phyloP scores from a whole-genome alignment of 2,113 vertebrate species.

The Pterocles burchelli region DNA sequence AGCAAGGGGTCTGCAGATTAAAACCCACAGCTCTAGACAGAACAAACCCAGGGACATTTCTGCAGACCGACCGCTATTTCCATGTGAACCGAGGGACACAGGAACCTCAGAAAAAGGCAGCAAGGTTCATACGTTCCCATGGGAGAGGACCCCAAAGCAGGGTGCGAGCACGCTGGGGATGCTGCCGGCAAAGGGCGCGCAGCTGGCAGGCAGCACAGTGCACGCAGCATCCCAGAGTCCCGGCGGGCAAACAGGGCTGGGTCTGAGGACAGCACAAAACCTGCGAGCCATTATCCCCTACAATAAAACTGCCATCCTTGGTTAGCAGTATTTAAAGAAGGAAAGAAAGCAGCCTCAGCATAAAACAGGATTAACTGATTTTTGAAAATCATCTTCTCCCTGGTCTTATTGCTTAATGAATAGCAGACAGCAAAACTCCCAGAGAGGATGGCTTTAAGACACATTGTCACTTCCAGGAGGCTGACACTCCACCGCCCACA shows the following conservation, averaged over 20 bases:
- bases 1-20: neutral
- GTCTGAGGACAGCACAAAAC: neutral
- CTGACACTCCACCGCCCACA: accelerated
- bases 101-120: neutral
- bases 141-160: neutral
- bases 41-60: neutral
- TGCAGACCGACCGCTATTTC: neutral
- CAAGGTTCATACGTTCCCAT: neutral
- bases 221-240: neutral
- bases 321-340: neutral
- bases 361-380: neutral
- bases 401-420: neutral
- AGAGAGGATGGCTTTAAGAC: neutral
- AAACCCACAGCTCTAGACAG: neutral
- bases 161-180: neutral
- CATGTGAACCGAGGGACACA: neutral
- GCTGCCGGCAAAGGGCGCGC: neutral
- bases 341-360: neutral
- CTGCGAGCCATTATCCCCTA: neutral
- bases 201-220: accelerated
- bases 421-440: neutral
- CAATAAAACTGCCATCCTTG: neutral
- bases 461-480: neutral
- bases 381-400: neutral
- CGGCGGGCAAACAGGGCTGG: neutral